A percentile compares a stretch with the other conserved stretches of the same genome.
Conservation (phyloP, 2,797 vertebrate species). For the Spinus pinus region DNA sequence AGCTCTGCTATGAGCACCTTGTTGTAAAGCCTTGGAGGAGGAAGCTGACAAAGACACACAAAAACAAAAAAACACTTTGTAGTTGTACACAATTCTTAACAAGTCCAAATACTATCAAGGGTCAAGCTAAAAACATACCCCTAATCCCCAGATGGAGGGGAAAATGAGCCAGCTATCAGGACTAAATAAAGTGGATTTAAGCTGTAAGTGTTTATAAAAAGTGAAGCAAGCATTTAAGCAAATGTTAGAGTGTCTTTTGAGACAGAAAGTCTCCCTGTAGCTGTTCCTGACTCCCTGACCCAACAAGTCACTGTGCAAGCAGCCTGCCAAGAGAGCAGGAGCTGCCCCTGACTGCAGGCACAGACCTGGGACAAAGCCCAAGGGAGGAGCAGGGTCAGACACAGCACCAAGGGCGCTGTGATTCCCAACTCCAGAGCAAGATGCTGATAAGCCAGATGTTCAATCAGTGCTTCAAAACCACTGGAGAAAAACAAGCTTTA, state of each 20-base stretch:
- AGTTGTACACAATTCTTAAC: not conserved
- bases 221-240: conserved; percentile 62
- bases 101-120: not conserved
- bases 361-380: not conserved
- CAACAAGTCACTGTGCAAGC: conserved; percentile 52
- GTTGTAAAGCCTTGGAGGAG: not conserved
- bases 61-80: not conserved
- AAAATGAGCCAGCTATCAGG: not conserved
- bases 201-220: not conserved
- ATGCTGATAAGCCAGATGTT: conserved; percentile 24
- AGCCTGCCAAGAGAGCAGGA: conserved; percentile 45
- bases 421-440: not conserved
- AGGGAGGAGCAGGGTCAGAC: not conserved
- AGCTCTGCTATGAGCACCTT: not conserved
- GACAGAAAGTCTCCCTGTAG: conserved; percentile 9
- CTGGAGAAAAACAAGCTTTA: not conserved
- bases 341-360: conserved; percentile 13
- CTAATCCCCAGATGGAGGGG: not conserved
- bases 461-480: not conserved
- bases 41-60: not conserved
- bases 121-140: not conserved
- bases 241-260: conserved; percentile 61
- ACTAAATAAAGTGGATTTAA: not conserved
- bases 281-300: conserved; percentile 58
- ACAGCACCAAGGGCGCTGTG: not conserved